Evolutionary conservation across 1,140 invertebrate species (phyloP), one percentile per base, ranked within the genome.

Genomic region (Pogonognathellus flavescens): DNA sequence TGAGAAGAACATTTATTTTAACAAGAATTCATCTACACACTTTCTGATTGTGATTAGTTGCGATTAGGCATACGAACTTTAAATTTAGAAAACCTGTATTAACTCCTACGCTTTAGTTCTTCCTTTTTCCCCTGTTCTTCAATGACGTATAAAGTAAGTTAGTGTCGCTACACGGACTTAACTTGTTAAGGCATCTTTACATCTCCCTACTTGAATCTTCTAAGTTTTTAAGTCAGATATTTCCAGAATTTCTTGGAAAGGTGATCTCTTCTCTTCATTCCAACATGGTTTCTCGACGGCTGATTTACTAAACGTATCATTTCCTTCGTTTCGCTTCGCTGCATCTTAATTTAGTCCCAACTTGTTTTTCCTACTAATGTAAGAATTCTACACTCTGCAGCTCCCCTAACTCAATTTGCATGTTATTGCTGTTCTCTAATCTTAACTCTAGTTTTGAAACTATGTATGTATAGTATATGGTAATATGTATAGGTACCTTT

Each of bases 401-500:
- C 41, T 16, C 49, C 16, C 31, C 25, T 76, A 76, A 76, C 25
- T 76, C 41, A 76, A 76, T 76, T 76, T 76, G 3, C 70, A 50
- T 76, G 31, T 49, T 76, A 76, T 49, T 50, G 10, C 70, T 76
- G 20, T n/a, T 9, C 70, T 50, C 16, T 25, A 25, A 66, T n/a
- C 62, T 66, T 66, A 31, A 1, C 25, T 20, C 62, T 11, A 66
- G 62, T 25, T 60, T 57, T 57, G 2, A n/a, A 14, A 41, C 18
- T 41, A 14, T n/a, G n/a, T n/a, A n/a, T n/a, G n/a, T n/a, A n/a
- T n/a, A n/a, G n/a, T n/a, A n/a, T n/a, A n/a, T n/a, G n/a, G n/a
- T n/a, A n/a, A n/a, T 16, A 25, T 72, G 16, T n/a, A 10, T 3
- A 31, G 49, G n/a, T 72, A 76, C 14, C 31, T 76, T 50, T 76